Percentiles rank a stretch among this genome's conserved stretches.
Evolutionary conservation across 2,113 vertebrate species (phyloP).

Genomic region (Caranx melampygus): DNA sequence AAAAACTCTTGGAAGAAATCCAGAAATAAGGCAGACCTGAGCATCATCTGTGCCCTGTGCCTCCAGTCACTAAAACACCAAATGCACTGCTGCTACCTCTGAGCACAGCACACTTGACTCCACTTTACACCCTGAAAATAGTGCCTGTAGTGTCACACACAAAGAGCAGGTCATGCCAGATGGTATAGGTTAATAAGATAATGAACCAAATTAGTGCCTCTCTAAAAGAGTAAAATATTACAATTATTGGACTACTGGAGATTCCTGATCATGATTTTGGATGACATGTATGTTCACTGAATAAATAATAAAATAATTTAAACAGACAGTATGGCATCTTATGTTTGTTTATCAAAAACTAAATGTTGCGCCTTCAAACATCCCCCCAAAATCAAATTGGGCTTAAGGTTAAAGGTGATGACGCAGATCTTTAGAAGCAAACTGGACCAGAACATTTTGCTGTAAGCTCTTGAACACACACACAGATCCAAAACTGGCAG

Average conservation of each 20-base stretch:
- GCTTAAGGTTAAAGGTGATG: not conserved
- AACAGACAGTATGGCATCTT: too few species aligned
- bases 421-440: not conserved
- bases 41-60: not conserved
- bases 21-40: not conserved
- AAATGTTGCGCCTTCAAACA: not conserved
- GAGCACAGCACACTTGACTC: conserved; percentile 2
- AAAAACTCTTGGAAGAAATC: too few species aligned
- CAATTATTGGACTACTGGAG: not conserved
- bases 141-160: conserved; percentile 10
- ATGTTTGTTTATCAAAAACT: not conserved
- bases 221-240: not conserved
- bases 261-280: not conserved
- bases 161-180: conserved; percentile 9
- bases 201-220: not conserved
- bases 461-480: not conserved
- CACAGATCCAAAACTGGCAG: not conserved
- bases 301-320: not conserved
- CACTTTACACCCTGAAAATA: conserved; percentile 15
- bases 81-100: conserved; percentile 1
- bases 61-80: conserved; percentile 9
- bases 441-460: not conserved
- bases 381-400: not conserved
- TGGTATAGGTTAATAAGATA: not conserved
- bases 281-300: not conserved